Conservation (phyloP, 2,113 vertebrate genomes). For the Carettochelys insculpta region DNA sequence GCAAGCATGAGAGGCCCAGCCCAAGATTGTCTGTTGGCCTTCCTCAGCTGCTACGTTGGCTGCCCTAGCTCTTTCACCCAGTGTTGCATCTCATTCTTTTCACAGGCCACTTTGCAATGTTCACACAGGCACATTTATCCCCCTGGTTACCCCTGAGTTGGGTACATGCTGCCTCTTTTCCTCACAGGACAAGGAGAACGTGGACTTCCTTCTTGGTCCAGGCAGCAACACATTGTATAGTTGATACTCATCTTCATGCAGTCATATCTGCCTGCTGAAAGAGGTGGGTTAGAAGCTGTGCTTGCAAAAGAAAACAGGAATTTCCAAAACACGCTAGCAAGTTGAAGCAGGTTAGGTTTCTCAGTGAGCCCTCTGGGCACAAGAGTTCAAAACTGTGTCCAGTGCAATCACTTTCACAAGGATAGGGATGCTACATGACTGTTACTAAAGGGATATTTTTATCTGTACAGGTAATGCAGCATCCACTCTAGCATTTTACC, state of each 20-base stretch:
- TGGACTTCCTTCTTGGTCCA: not conserved
- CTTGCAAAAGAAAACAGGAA: not conserved
- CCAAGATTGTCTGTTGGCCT: not conserved
- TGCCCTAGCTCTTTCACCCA: not conserved
- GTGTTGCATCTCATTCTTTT: too few relatives aligned
- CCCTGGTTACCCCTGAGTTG: not conserved
- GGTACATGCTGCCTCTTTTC: not conserved
- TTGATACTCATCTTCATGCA: not conserved
- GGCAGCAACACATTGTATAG: not conserved
- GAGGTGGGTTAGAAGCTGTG: not conserved
- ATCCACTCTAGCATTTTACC: not conserved
- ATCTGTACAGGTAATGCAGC: not conserved
- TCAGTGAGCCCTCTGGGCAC: not conserved
- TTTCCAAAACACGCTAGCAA: not conserved
- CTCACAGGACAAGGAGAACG: not conserved
- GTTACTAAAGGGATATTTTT: not conserved
- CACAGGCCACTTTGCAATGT: not conserved
- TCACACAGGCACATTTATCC: not conserved
- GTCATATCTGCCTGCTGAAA: not conserved
- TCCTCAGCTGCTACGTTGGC: not conserved
- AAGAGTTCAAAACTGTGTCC: not conserved
- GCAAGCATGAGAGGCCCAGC: not conserved
- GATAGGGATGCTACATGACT: not conserved
- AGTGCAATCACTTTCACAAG: not conserved
- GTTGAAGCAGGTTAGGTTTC: not conserved